A percentile compares a stretch with the other conserved stretches of the same genome.
phyloP scores from a whole-genome alignment of 2,888 invertebrate genomes.

The Phlogophora meticulosa region DNA sequence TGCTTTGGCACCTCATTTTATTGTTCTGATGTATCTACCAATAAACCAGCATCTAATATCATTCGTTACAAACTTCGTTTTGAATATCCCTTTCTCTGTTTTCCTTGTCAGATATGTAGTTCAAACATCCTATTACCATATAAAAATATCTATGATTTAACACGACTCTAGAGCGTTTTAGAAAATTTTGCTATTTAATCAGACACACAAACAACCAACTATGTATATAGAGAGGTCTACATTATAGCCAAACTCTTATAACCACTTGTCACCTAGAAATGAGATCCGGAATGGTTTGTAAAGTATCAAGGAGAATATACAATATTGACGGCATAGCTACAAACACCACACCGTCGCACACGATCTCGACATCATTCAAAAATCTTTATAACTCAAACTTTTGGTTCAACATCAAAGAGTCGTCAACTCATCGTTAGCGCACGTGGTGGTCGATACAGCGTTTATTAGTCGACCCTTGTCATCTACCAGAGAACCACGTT shows the following conservation, averaged over 20 bases:
- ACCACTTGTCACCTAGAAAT: background rate
- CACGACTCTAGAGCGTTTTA: background rate
- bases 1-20: constrained; percentile 45
- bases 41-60: background rate
- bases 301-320: background rate
- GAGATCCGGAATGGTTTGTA: background rate
- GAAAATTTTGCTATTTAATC: background rate
- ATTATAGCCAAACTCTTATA: constrained; percentile 13
- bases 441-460: background rate
- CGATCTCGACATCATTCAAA: background rate
- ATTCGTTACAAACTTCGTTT: constrained; percentile 5
- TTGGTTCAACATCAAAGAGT: background rate
- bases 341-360: constrained; percentile 2
- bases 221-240: constrained; percentile 5
- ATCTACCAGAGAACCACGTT: background rate
- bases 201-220: background rate
- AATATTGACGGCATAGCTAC: background rate
- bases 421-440: background rate
- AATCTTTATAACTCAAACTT: background rate
- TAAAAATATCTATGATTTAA: constrained; percentile 22
- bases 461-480: background rate
- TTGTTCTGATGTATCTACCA: constrained; percentile 41
- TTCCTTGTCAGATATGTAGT: constrained; percentile 1
- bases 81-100: background rate
- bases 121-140: constrained; percentile 9